These are phyloP conservation scores for Rhincodon typus DNA, from an alignment of 2,797 vertebrate genomes.

Conservation along the genomic window DNA sequence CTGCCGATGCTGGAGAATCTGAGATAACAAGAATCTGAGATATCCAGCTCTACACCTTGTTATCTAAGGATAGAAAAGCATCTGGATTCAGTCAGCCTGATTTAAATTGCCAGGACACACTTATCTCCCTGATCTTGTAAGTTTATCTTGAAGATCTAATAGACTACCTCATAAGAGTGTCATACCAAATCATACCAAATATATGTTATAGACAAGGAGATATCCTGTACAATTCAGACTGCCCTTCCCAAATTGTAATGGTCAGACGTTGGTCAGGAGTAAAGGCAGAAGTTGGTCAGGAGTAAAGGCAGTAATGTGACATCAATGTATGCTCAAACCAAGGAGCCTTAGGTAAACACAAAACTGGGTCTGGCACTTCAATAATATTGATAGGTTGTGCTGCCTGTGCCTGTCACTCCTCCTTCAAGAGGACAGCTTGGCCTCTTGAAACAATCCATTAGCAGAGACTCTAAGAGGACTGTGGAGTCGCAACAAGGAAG, in stretches of 20 bases:
- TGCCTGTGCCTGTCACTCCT: neutral
- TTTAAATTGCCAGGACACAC: neutral
- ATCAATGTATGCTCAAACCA: neutral
- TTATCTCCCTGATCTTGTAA: neutral
- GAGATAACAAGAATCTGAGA: too few relatives aligned
- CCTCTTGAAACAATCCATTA: neutral
- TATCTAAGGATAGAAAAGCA: too few relatives aligned
- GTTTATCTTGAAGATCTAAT: neutral
- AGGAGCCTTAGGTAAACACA: neutral
- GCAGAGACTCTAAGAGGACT: neutral
- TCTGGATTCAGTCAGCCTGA: neutral
- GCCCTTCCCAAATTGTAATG: neutral
- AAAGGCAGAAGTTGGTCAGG: neutral
- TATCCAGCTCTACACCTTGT: too few relatives aligned
- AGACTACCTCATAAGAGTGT: neutral
- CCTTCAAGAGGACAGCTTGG: neutral
- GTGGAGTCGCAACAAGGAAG: neutral
- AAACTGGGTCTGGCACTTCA: neutral
- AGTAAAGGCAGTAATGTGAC: neutral
- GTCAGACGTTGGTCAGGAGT: neutral
- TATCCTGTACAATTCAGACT: neutral
- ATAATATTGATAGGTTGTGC: neutral
- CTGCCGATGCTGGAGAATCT: too few relatives aligned
- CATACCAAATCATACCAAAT: neutral
- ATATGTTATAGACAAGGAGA: neutral